Evolutionary conservation across 64 coral and sea anemone genomes (phyloP).

Genomic region (Dendronephthya gigantea): DNA sequence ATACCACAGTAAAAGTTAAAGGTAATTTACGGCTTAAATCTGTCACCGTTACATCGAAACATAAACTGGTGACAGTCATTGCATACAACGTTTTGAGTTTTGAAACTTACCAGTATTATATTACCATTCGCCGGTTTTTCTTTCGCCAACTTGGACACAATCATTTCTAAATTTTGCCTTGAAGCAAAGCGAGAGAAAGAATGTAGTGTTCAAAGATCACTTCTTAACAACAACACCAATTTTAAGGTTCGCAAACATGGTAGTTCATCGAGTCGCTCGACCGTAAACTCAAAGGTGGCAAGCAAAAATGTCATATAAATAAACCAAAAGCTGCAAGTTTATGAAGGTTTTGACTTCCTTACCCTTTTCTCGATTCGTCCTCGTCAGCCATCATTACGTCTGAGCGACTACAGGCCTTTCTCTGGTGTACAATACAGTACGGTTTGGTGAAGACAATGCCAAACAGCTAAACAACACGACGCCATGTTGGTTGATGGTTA

Average conservation of each 20-base stretch:
- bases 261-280: neutral
- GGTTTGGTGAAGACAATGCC: neutral
- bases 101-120: slow-evolving; percentile 9
- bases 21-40: neutral
- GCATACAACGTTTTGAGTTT: neutral
- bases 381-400: neutral
- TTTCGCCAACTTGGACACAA: neutral
- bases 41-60: neutral
- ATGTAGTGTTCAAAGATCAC: neutral
- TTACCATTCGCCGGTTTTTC: slow-evolving; percentile 11
- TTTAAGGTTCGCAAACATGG: neutral
- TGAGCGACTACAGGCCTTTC: neutral
- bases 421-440: neutral
- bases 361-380: neutral
- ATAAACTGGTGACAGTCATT: neutral
- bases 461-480: neutral
- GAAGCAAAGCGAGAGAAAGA: neutral
- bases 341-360: neutral
- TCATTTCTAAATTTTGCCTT: slow-evolving; percentile 6
- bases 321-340: neutral
- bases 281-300: neutral
- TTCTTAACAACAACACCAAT: neutral
- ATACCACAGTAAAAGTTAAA: neutral
- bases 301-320: neutral
- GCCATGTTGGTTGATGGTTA: slow-evolving; percentile 20